A percentile compares a stretch with the other conserved stretches of the same genome.
These are phyloP conservation scores for Xylota sylvarum DNA, from an alignment of 2,888 invertebrate species.

Conservation along the genomic window DNA sequence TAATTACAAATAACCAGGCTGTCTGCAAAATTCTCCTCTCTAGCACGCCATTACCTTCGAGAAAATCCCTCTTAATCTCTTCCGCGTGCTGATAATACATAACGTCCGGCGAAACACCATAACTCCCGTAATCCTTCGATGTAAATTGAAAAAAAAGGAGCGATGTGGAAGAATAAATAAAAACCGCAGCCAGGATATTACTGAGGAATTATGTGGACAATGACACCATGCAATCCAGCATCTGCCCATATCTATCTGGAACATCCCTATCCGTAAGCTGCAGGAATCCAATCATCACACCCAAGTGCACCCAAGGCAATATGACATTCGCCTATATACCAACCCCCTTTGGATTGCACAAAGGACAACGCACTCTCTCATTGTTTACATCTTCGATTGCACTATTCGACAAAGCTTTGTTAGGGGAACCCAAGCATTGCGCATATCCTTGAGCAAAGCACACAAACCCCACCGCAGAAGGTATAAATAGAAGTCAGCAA, in stretches of 20 bases:
- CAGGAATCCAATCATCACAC: background rate
- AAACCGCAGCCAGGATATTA: slow-evolving; percentile 47
- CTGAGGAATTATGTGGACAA: slow-evolving; percentile 53
- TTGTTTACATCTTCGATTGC: slow-evolving; percentile 71
- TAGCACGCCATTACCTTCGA: background rate
- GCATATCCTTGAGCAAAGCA: slow-evolving; percentile 65
- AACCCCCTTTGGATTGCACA: slow-evolving; percentile 45
- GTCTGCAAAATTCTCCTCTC: background rate
- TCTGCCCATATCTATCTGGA: background rate
- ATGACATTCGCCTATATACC: slow-evolving; percentile 21
- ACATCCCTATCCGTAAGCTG: slow-evolving; percentile 12
- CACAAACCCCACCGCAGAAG: slow-evolving; percentile 68
- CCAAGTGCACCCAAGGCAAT: background rate
- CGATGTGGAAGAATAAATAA: background rate
- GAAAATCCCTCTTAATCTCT: slow-evolving; percentile 19
- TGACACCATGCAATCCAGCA: slow-evolving; percentile 49
- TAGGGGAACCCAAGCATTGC: slow-evolving; percentile 47
- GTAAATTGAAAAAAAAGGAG: background rate
- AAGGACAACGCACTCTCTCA: slow-evolving; percentile 65
- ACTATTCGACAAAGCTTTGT: slow-evolving; percentile 47
- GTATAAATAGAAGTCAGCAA: slow-evolving; percentile 82
- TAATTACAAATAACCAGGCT: background rate
- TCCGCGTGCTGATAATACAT: slow-evolving; percentile 17
- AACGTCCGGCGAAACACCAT: background rate
- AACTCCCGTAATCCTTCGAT: background rate